Conservation (phyloP, 2,888 invertebrate species). For the Agrypnus murinus region DNA sequence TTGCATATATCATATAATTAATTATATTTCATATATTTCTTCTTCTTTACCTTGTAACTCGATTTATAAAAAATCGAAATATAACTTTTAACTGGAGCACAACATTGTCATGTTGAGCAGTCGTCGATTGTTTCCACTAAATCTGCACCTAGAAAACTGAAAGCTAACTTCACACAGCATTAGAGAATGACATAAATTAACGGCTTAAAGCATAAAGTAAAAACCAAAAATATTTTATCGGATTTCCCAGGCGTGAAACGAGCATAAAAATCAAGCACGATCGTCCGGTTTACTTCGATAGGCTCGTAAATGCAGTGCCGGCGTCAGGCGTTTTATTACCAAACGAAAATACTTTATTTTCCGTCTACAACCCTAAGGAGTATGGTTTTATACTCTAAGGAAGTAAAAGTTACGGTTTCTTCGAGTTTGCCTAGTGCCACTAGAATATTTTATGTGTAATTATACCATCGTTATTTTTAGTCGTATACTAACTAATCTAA, state of each 20-base stretch:
- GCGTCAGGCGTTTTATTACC: slow-evolving; percentile 6
- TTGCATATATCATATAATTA: no score
- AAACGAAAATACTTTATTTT: slow-evolving; percentile 8
- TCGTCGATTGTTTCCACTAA: no score
- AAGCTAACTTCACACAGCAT: no score
- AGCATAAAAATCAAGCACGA: slow-evolving; percentile 17
- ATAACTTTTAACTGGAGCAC: no score
- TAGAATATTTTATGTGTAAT: slow-evolving; percentile 21
- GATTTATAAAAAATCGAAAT: no score
- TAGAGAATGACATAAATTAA: background rate
- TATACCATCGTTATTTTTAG: background rate
- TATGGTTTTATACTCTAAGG: slow-evolving; percentile 9
- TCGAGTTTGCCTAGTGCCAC: background rate
- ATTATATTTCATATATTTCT: no score
- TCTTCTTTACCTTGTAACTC: no score
- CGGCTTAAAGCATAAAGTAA: background rate
- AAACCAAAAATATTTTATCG: slow-evolving; percentile 1
- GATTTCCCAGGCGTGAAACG: slow-evolving; percentile 8
- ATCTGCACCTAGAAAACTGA: no score
- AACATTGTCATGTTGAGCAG: no score
- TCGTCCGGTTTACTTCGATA: slow-evolving; percentile 15
- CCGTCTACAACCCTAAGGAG: slow-evolving; percentile 5
- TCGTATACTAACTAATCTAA: background rate
- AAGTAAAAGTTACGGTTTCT: slow-evolving; percentile 34
- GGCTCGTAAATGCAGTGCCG: slow-evolving; percentile 9